phyloP scores from a whole-genome alignment of 2,113 vertebrate species.

The Centropristis striata region DNA sequence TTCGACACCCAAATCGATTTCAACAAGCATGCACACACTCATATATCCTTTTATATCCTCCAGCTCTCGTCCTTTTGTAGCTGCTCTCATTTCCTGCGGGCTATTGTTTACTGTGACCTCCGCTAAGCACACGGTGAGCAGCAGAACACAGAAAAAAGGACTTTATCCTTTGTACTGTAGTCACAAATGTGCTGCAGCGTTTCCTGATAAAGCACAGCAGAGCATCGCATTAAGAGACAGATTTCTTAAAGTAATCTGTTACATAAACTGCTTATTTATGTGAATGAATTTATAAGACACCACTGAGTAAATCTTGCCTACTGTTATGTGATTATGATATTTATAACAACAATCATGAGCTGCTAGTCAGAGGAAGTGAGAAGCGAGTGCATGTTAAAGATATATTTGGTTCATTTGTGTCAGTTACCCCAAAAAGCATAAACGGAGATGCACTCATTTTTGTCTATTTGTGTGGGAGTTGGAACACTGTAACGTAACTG shows the following conservation, averaged over 20 bases:
- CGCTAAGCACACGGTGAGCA: slow-evolving; percentile 27
- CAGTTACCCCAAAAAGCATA: slow-evolving; percentile 67
- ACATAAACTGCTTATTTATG: slow-evolving; percentile 62
- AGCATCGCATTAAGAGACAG: slow-evolving; percentile 48
- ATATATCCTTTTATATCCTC: slow-evolving; percentile 17
- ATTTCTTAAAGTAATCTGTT: slow-evolving; percentile 55
- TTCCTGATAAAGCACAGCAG: slow-evolving; percentile 56
- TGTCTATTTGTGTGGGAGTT: slow-evolving; percentile 75
- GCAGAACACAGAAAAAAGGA: slow-evolving; percentile 51
- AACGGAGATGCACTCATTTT: slow-evolving; percentile 64
- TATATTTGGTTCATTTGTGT: slow-evolving; percentile 74
- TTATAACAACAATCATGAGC: slow-evolving; percentile 58
- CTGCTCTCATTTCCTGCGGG: slow-evolving; percentile 54
- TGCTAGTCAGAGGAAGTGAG: slow-evolving; percentile 53
- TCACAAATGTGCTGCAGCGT: slow-evolving; percentile 51
- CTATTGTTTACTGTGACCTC: slow-evolving; percentile 72
- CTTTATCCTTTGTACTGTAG: slow-evolving; percentile 67
- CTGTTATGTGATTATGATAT: slow-evolving; percentile 71
- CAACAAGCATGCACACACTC: neutral
- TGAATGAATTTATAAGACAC: slow-evolving; percentile 59
- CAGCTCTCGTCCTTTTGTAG: slow-evolving; percentile 36
- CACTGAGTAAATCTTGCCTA: slow-evolving; percentile 54
- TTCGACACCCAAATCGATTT: neutral
- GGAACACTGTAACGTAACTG: slow-evolving; percentile 60
- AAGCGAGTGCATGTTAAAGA: slow-evolving; percentile 53